Base-by-base conservation (phyloP, 2,888 invertebrate species). In the Charanyca ferruginea region DNA sequence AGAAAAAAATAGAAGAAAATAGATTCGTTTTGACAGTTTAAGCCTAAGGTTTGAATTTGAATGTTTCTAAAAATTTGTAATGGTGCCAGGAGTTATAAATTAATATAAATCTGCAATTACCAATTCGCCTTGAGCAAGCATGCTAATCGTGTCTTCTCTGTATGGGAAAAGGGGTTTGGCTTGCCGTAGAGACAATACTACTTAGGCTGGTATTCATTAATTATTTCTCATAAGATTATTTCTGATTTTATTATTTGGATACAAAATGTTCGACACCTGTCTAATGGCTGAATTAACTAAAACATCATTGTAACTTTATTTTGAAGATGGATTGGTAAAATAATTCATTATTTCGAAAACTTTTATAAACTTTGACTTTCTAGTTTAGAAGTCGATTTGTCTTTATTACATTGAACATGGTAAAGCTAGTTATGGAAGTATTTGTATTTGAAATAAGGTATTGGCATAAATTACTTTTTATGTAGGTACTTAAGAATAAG, bases 351-450 rank as follows among this genome's bases (percentile, higher is more conserved):
- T 42, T 49, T 73, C 2, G 7, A 4, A 64, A 71, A 63, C 22
- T 73, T 73, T 22, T 42, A 9, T 25, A 4, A 35, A 49, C 73
- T 73, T 73, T n/a, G 35, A 22, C 28, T 35, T 68, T 51, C 1
- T 32, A 38, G 38, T 69, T 67, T 45, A 35, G 16, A 54, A 67
- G 75, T 51, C 28, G 7, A 45, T 48, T 47, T 16, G 16, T 35
- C 42, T 54, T 22, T 32, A 44, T 45, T 52, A 18, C 16, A 16
- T 18, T 66, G n/a, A 8, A 22, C 23, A 41, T n/a, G n/a, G 32
- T 11, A 16, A 51, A 44, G 22, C 22, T 28, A 1, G 41, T 11
- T 49, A 28, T 44, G 13, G 28, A 41, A 60, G 20, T 9, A 45
- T 16, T 44, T 13, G 0, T 32, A 38, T 69, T 44, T 38, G 11